A percentile compares a stretch with the other conserved stretches of the same genome.
phyloP scores from a whole-genome alignment of 2,888 invertebrate species.

The Anodontia alba region DNA sequence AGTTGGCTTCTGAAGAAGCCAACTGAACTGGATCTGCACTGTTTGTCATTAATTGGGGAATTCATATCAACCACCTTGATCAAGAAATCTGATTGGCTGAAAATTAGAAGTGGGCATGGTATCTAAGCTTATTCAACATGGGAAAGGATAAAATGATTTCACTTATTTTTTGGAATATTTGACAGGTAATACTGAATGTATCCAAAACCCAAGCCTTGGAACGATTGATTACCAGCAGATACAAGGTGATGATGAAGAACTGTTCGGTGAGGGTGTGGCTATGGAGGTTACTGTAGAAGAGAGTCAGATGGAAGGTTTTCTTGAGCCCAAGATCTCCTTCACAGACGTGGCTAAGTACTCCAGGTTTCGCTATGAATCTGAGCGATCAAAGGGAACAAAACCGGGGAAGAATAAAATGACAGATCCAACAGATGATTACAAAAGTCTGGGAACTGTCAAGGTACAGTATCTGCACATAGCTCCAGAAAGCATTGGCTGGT shows the following conservation, averaged over 20 bases:
- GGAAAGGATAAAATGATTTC: too few species aligned
- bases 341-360: slow-evolving; percentile 27
- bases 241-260: background rate
- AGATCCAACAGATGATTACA: background rate
- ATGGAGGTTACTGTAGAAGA: slow-evolving; percentile 3
- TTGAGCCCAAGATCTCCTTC: slow-evolving; percentile 21
- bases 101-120: too few species aligned
- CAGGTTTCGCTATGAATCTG: slow-evolving; percentile 50
- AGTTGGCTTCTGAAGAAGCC: too few species aligned
- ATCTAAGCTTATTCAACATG: too few species aligned
- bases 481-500: too few species aligned
- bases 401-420: background rate
- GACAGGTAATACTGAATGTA: slow-evolving; percentile 2
- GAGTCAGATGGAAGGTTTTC: background rate
- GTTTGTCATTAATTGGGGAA: too few species aligned
- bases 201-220: background rate
- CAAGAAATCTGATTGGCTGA: too few species aligned
- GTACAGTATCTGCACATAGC: background rate
- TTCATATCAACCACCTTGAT: too few species aligned
- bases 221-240: background rate
- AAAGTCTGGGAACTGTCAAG: slow-evolving; percentile 1
- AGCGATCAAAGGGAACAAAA: slow-evolving; percentile 8
- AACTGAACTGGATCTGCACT: too few species aligned
- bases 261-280: slow-evolving; percentile 5
- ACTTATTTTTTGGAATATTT: too few species aligned